Conservation (phyloP, 2,888 invertebrate species). For the Drosophila robusta region DNA sequence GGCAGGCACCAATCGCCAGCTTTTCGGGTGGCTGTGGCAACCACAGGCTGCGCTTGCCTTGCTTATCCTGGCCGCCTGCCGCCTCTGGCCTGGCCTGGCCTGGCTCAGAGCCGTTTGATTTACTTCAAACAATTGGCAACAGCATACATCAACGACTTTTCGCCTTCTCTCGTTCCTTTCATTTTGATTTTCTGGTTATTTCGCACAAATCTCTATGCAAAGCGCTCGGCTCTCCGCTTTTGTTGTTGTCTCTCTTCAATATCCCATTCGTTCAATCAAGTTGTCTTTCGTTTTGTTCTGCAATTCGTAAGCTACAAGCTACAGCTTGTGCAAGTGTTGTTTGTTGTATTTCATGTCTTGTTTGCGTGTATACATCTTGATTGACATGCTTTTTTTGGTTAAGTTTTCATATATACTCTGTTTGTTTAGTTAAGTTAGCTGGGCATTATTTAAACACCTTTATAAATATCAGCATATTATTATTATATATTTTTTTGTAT, state of each 20-base stretch:
- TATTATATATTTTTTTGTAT: no score
- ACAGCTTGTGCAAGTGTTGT: conserved; percentile 24
- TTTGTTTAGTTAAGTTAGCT: no score
- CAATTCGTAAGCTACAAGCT: conserved; percentile 24
- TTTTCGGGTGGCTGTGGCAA: conserved; percentile 30
- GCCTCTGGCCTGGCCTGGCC: conserved; percentile 12
- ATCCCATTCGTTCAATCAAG: conserved; percentile 44
- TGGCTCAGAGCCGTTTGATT: conserved; percentile 64
- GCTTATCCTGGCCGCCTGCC: conserved; percentile 46
- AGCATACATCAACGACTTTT: conserved; percentile 79
- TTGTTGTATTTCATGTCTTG: conserved; percentile 6
- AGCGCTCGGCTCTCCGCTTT: conserved; percentile 35
- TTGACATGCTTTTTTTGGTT: conserved; percentile 1
- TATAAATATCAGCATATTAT: no score
- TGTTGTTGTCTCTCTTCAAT: conserved; percentile 8
- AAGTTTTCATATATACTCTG: no score
- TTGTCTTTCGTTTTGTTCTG: conserved; percentile 14
- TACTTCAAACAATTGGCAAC: conserved; percentile 81
- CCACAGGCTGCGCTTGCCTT: conserved; percentile 52
- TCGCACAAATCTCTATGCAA: conserved; percentile 68
- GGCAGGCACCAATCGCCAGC: conserved; percentile 52
- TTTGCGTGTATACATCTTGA: conserved; percentile 14
- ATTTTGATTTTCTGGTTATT: conserved; percentile 33
- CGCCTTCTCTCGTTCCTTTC: conserved; percentile 19
- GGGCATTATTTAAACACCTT: no score